These are phyloP conservation scores for Aromia moschata DNA, from an alignment of 2,888 invertebrate genomes.

Conservation along the genomic window DNA sequence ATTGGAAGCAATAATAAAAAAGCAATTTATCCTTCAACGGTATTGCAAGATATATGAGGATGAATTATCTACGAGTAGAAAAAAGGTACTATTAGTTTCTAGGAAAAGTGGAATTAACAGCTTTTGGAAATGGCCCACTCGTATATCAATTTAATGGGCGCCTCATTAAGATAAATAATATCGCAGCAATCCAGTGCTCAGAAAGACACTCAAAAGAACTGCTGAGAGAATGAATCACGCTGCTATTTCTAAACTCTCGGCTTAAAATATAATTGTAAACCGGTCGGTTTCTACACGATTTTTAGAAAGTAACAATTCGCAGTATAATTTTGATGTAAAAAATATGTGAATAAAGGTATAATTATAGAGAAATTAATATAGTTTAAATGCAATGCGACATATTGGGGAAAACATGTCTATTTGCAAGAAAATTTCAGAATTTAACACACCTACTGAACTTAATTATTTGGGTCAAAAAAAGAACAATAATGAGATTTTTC, in stretches of 20 bases:
- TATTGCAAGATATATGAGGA: slow-evolving; percentile 9
- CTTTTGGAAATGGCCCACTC: slow-evolving; percentile 15
- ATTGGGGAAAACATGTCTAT: too few relatives aligned
- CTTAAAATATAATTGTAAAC: not conserved
- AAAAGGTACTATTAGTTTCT: slow-evolving; percentile 4
- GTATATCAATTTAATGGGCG: slow-evolving; percentile 20
- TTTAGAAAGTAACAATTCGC: too few relatives aligned
- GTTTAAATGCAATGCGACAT: too few relatives aligned
- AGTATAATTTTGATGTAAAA: too few relatives aligned
- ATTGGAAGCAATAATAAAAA: too few relatives aligned
- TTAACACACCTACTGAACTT: too few relatives aligned
- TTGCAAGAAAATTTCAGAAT: too few relatives aligned
- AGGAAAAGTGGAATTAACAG: slow-evolving; percentile 15
- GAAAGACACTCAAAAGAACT: not conserved
- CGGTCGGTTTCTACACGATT: too few relatives aligned
- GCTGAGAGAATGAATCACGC: not conserved
- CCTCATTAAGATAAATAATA: slow-evolving; percentile 26
- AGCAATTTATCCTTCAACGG: not conserved
- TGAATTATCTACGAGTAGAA: slow-evolving; percentile 1
- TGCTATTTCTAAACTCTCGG: not conserved
- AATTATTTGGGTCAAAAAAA: too few relatives aligned
- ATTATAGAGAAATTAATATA: too few relatives aligned
- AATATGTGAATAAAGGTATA: too few relatives aligned
- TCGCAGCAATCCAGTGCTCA: not conserved
- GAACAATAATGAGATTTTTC: too few relatives aligned